Evolutionary conservation across 2,113 vertebrate species (phyloP), one percentile per base, ranked within the genome.

Genomic region (Cyprinodon tularosa): DNA sequence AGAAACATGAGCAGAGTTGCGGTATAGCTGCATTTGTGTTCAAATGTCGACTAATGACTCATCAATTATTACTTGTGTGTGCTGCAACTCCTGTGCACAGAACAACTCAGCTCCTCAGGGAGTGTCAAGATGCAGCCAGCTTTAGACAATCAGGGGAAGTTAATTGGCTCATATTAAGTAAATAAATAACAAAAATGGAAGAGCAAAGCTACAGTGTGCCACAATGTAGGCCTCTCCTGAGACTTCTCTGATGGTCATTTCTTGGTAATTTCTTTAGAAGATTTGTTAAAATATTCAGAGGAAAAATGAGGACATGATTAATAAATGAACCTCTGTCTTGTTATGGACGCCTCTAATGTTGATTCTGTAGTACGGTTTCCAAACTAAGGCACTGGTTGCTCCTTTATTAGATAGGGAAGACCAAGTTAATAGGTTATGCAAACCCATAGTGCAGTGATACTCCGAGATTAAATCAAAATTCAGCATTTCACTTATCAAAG

Each of bases 401-500:
- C 70, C 72, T 57, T 72, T 82, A 85, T 80, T 89, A 75, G 85
- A 89, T 37, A 75, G 77, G 67, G 85, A 85, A 76, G 84, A 38
- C 15, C 44, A 44, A 59, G 72, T 78, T 88, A 81, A 88, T 88
- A 85, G 84, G 89, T 91, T 78, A 87, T 85, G 81, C 79, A 11
- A 71, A 73, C 62, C 78, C 66, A 68, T 20, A 73, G 86, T 78
- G 84, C 83, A 83, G 89, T 85, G 62, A 91, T 77, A 83, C 77
- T n/a, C 90, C 36, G 12, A 79, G 87, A 92, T 93, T 88, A 80
- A 90, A 90, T 91, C 86, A 89, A 84, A 68, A 62, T 77, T 85
- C 85, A 44, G 77, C 90, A 86, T 92, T 88, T 89, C 86, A 86
- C 86, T 83, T 88, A 78, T 36, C 17, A 82, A 80, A 76, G 85